phyloP scores from a whole-genome alignment of 2,888 invertebrate species.

The Xestoiulus laeticollis region DNA sequence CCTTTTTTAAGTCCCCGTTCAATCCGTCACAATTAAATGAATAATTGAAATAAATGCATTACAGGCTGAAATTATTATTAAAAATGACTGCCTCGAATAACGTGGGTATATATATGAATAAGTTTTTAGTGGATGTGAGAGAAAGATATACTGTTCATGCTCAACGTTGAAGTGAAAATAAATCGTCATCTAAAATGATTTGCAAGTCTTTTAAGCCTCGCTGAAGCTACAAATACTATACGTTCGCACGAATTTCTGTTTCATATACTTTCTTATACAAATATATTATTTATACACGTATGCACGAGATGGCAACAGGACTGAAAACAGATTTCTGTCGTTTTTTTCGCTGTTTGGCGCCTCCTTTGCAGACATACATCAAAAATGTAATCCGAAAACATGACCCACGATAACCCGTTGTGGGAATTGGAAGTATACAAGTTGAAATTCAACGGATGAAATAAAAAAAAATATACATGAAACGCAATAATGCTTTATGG shows the following conservation, averaged over 20 bases:
- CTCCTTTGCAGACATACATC: background rate
- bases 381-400: slow-evolving; percentile 12
- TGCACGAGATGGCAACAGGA: background rate
- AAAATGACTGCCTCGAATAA: background rate
- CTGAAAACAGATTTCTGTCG: background rate
- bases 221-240: background rate
- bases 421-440: background rate
- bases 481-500: background rate
- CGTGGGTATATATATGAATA: background rate
- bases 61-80: background rate
- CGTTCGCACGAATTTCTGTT: background rate
- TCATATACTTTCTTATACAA: background rate
- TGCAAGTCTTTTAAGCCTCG: slow-evolving; percentile 8
- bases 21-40: slow-evolving; percentile 8
- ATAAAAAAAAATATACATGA: background rate
- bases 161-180: background rate
- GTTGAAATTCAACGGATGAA: background rate
- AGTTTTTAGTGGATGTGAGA: background rate
- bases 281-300: slow-evolving; percentile 19
- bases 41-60: background rate
- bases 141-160: background rate
- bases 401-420: background rate
- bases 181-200: slow-evolving; percentile 26
- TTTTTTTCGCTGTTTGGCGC: background rate
- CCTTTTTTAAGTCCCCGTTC: background rate